Percentiles rank a stretch among this genome's conserved stretches.
These are phyloP conservation scores for Bungarus multicinctus DNA, from an alignment of 2,113 vertebrate species.

Conservation along the genomic window DNA sequence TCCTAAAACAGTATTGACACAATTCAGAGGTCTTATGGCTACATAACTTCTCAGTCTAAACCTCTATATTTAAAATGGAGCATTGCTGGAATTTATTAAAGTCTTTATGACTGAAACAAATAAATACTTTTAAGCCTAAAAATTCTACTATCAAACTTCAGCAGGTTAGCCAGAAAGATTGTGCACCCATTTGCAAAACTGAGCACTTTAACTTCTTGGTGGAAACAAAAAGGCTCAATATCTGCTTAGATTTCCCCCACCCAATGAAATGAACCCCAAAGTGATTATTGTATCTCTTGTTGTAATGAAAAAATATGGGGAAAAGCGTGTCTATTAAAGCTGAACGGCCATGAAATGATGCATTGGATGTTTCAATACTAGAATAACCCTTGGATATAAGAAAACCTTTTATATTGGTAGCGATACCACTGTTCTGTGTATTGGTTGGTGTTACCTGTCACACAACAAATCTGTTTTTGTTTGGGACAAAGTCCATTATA, in stretches of 20 bases:
- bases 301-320: not conserved
- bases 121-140: not conserved
- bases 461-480: not conserved
- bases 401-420: not conserved
- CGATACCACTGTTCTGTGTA: not conserved
- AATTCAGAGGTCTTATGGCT: not conserved
- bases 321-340: not conserved
- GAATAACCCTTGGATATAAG: not conserved
- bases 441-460: not conserved
- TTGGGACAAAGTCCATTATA: not conserved
- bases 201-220: not conserved
- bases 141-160: not conserved
- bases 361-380: not conserved
- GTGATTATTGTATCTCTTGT: not conserved
- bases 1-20: not conserved
- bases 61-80: not conserved
- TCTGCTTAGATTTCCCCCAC: not conserved
- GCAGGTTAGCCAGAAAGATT: not conserved
- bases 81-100: not conserved
- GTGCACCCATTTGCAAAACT: not conserved
- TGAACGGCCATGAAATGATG: not conserved
- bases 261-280: not conserved
- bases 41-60: not conserved
- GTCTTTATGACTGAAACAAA: not conserved
- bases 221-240: not conserved